Conservation (phyloP, 2,797 vertebrate species). For the Megaceryle alcyon region DNA sequence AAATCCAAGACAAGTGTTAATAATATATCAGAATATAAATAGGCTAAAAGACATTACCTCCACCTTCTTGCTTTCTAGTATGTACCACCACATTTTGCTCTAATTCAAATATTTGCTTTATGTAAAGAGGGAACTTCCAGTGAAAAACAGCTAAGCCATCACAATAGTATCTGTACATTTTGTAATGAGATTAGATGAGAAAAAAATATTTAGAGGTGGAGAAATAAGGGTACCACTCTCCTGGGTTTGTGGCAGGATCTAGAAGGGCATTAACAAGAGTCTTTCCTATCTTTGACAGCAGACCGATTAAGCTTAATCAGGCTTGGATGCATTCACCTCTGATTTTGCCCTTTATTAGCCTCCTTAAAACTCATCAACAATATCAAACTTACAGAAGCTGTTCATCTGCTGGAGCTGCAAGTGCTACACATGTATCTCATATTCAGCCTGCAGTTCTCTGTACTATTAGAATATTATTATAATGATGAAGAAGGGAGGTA, state of each 20-base stretch:
- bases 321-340: not conserved
- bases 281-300: not conserved
- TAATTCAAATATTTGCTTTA: not conserved
- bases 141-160: not conserved
- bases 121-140: not conserved
- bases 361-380: slow-evolving; percentile 15
- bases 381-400: not conserved
- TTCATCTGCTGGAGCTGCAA: not conserved
- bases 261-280: not conserved
- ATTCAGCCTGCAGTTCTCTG: not conserved
- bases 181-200: not conserved
- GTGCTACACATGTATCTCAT: not conserved
- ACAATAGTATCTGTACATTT: not conserved
- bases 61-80: not conserved
- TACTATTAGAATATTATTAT: not conserved
- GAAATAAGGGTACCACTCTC: not conserved
- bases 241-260: not conserved
- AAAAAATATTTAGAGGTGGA: not conserved
- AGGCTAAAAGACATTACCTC: not conserved
- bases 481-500: not conserved
- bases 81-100: not conserved
- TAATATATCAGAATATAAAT: slow-evolving; percentile 28
- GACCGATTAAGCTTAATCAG: not conserved
- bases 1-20: slow-evolving; percentile 28
- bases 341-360: not conserved